These are phyloP conservation scores for Sinella curviseta DNA, from an alignment of 1,140 invertebrate genomes.

Conservation along the genomic window DNA sequence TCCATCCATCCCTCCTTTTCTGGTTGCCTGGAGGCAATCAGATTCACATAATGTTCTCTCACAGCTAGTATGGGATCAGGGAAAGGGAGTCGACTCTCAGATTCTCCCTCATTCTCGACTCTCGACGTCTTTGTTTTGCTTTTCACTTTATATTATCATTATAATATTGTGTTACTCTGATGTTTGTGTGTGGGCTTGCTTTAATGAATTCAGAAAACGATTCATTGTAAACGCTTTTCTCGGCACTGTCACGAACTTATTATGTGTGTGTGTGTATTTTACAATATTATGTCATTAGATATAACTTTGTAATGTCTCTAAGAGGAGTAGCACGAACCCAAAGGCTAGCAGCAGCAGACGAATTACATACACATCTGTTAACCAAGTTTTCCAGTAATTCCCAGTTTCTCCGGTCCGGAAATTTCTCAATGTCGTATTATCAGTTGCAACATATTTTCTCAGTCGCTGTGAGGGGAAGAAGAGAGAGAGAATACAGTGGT, in stretches of 20 bases:
- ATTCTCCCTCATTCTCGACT: background rate
- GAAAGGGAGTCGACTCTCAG: background rate
- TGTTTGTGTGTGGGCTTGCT: background rate
- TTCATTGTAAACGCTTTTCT: background rate
- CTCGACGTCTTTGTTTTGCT: background rate
- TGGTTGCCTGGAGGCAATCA: background rate
- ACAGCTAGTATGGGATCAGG: background rate
- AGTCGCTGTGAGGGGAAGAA: conserved; percentile 6
- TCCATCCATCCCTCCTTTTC: background rate
- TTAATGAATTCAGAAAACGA: conserved; percentile 20
- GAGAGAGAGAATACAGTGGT: too few relatives aligned
- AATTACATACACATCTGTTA: background rate
- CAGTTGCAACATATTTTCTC: conserved; percentile 6
- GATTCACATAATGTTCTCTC: background rate
- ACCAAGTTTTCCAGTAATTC: conserved; percentile 19
- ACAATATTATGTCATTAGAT: background rate
- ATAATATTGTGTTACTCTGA: background rate
- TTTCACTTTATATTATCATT: background rate
- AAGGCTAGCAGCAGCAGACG: background rate
- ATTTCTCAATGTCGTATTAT: conserved; percentile 25
- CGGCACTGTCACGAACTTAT: background rate
- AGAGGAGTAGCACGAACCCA: background rate
- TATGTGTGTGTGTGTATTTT: background rate
- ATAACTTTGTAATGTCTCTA: background rate
- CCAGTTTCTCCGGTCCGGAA: conserved; percentile 9